Conservation (phyloP, 2,113 vertebrate genomes). For the Aldabrachelys gigantea region DNA sequence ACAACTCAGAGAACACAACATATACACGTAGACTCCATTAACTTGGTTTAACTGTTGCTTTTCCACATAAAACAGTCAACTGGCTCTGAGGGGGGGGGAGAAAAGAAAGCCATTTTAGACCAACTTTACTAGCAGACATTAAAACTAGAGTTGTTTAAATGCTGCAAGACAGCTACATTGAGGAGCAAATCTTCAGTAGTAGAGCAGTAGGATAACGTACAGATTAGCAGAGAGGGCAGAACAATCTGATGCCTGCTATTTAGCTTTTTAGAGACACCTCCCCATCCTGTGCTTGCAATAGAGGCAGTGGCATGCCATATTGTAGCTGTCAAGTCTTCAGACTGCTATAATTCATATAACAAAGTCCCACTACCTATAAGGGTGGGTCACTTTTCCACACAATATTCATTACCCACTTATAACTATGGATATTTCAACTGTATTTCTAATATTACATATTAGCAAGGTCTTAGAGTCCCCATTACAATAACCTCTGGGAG, state of each 20-base stretch:
- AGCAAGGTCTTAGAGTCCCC: not conserved
- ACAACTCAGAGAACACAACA: not conserved
- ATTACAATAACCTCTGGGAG: not conserved
- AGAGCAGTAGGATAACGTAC: not conserved
- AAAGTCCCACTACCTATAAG: not conserved
- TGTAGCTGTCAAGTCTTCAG: not conserved
- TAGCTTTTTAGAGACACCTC: not conserved
- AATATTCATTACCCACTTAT: not conserved
- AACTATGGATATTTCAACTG: not conserved
- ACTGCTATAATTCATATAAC: not conserved
- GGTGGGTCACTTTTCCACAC: not conserved
- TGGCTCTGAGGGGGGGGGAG: slow-evolving; percentile 59
- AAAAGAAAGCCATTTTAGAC: not conserved
- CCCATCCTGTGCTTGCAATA: not conserved
- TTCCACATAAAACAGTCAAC: slow-evolving; percentile 72
- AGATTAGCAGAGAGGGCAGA: not conserved
- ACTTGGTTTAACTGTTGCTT: slow-evolving; percentile 59
- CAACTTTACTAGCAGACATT: not conserved
- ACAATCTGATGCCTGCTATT: not conserved
- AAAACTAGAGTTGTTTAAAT: not conserved
- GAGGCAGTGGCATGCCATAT: fast-evolving
- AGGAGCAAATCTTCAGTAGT: not conserved
- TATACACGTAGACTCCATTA: not conserved
- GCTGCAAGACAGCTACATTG: not conserved
- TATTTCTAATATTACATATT: not conserved